These are phyloP conservation scores for Chymomyza amoena DNA, from an alignment of 2,888 invertebrate species.

Conservation along the genomic window DNA sequence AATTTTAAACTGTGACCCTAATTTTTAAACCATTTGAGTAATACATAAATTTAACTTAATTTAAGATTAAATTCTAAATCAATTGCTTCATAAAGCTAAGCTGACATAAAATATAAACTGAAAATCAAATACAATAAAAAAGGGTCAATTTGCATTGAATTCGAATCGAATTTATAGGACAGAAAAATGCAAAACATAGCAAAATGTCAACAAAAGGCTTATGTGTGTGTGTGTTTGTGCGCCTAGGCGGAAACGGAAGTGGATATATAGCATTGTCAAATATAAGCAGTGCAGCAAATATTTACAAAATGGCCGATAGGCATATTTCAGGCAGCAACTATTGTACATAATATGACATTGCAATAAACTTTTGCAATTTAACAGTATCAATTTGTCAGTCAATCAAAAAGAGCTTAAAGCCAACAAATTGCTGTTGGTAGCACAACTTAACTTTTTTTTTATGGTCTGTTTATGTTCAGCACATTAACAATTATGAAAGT, in stretches of 20 bases:
- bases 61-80: background rate
- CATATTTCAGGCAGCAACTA: background rate
- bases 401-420: background rate
- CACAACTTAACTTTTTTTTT: background rate
- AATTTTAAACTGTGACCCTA: no score
- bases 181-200: background rate
- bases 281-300: background rate
- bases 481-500: slow-evolving; percentile 12
- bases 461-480: background rate
- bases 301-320: background rate
- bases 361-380: background rate
- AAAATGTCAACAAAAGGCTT: background rate
- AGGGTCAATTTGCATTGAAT: background rate
- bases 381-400: background rate
- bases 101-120: background rate
- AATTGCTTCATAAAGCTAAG: background rate
- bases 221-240: background rate
- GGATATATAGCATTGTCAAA: background rate
- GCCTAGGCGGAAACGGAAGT: background rate
- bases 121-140: background rate
- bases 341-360: background rate
- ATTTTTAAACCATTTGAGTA: no score
- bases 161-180: background rate
- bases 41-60: background rate
- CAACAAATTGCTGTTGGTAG: background rate